Conservation (phyloP, 2,113 vertebrate species). For the Cochlearius cochlearius region DNA sequence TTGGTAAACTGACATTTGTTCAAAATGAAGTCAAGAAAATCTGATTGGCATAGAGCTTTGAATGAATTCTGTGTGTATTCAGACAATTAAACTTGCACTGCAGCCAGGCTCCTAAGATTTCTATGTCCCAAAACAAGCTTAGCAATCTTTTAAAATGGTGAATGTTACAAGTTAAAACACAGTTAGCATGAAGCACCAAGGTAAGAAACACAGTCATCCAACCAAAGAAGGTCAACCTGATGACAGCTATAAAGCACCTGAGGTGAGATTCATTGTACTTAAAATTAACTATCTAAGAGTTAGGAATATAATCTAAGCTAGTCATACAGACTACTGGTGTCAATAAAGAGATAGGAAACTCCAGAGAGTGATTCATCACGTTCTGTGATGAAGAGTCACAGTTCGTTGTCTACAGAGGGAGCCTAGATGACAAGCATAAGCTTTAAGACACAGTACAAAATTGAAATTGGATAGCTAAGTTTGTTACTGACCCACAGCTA, state of each 20-base stretch:
- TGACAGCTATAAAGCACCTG: not conserved
- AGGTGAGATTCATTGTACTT: not conserved
- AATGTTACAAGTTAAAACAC: not conserved
- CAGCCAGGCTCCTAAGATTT: not conserved
- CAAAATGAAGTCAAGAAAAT: not conserved
- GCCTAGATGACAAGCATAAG: not conserved
- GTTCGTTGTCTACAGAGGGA: not conserved
- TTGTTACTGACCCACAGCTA: not conserved
- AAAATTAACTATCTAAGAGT: not conserved
- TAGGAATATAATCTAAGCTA: not conserved
- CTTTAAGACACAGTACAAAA: not conserved
- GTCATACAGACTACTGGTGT: not conserved
- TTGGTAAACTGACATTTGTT: not conserved
- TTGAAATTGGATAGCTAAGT: not conserved
- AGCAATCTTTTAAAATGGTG: not conserved
- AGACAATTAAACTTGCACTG: not conserved
- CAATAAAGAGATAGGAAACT: not conserved
- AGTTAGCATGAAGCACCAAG: not conserved
- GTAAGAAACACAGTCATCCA: not conserved
- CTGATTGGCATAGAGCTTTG: not conserved
- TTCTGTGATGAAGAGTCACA: not conserved
- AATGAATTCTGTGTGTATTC: not conserved
- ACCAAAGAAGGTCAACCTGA: not conserved
- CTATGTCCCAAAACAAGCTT: not conserved
- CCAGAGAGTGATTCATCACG: not conserved